Percentiles rank a stretch among this genome's conserved stretches.
Conservation (phyloP, 2,113 vertebrate genomes). For the Noctilio leporinus region DNA sequence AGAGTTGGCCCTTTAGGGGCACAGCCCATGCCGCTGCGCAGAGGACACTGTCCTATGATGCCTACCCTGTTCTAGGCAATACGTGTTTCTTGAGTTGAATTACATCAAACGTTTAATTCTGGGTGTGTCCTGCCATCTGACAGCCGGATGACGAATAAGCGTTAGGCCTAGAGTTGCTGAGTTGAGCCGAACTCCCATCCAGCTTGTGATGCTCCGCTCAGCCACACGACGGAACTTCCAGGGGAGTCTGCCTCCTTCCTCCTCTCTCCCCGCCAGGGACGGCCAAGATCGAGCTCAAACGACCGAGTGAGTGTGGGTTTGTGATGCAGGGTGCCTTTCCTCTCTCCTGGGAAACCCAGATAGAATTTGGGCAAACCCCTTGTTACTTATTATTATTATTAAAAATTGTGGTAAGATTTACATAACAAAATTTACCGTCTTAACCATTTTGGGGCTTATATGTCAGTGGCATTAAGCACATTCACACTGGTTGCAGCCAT, state of each 20-base stretch:
- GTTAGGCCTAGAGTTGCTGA: neutral
- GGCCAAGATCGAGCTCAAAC: neutral
- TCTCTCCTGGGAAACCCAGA: neutral
- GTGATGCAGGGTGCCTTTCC: rapidly evolving
- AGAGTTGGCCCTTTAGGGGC: too few relatives aligned
- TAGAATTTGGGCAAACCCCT: neutral
- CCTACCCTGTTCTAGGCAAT: neutral
- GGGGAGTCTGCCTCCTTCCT: neutral
- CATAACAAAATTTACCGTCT: neutral
- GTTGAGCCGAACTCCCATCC: neutral
- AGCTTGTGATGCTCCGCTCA: too few relatives aligned
- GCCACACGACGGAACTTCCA: rapidly evolving
- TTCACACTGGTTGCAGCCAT: rapidly evolving
- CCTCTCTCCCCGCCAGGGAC: rapidly evolving
- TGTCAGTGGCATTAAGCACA: rapidly evolving
- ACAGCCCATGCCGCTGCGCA: rapidly evolving
- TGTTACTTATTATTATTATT: neutral
- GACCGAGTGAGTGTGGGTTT: neutral
- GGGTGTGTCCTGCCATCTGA: too few relatives aligned
- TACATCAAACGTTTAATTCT: neutral
- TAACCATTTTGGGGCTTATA: rapidly evolving
- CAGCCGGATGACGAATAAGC: rapidly evolving
- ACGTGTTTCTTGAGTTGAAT: neutral
- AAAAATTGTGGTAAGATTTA: neutral
- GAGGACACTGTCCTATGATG: rapidly evolving